Evolutionary conservation across 2,888 invertebrate species (phyloP).

Genomic region (Drosophila affinis): DNA sequence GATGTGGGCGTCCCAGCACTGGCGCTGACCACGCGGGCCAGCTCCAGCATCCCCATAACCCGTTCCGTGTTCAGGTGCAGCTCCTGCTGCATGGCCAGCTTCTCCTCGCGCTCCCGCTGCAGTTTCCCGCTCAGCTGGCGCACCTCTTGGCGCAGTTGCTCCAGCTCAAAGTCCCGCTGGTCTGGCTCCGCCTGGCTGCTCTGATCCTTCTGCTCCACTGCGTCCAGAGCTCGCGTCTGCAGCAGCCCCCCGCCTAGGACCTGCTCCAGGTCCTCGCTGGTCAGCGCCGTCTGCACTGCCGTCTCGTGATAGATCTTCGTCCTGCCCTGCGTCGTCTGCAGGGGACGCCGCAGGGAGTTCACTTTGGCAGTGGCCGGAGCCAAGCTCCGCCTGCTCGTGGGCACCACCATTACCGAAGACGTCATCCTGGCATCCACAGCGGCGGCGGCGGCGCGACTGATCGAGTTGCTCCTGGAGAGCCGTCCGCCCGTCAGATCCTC

Average conservation of each 20-base stretch:
- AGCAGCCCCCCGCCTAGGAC: conserved; percentile 87
- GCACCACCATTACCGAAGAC: conserved; percentile 80
- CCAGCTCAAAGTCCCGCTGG: conserved; percentile 86
- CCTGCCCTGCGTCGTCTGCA: conserved; percentile 82
- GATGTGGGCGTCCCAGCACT: conserved; percentile 84
- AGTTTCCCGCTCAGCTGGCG: conserved; percentile 86
- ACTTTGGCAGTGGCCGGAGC: conserved; percentile 81
- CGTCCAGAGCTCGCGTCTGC: conserved; percentile 80
- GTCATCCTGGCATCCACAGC: conserved; percentile 83
- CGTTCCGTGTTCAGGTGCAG: conserved; percentile 90
- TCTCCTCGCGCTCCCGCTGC: conserved; percentile 89
- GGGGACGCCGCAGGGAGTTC: conserved; percentile 84
- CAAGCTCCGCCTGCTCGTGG: conserved; percentile 72
- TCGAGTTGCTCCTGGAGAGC: conserved; percentile 84
- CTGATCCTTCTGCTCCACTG: conserved; percentile 85
- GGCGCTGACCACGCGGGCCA: conserved; percentile 78
- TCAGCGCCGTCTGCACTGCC: conserved; percentile 90
- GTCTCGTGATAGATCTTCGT: conserved; percentile 93
- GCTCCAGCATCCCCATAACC: conserved; percentile 86
- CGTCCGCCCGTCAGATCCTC: conserved; percentile 84
- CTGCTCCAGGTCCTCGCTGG: conserved; percentile 89
- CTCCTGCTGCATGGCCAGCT: conserved; percentile 90
- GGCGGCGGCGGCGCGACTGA: conserved; percentile 80
- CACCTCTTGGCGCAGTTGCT: conserved; percentile 86
- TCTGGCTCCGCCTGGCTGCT: conserved; percentile 87